Evolutionary conservation across 2,888 invertebrate genomes (phyloP), one percentile per base, ranked within the genome.

Genomic region (Zeuzera pyrina): DNA sequence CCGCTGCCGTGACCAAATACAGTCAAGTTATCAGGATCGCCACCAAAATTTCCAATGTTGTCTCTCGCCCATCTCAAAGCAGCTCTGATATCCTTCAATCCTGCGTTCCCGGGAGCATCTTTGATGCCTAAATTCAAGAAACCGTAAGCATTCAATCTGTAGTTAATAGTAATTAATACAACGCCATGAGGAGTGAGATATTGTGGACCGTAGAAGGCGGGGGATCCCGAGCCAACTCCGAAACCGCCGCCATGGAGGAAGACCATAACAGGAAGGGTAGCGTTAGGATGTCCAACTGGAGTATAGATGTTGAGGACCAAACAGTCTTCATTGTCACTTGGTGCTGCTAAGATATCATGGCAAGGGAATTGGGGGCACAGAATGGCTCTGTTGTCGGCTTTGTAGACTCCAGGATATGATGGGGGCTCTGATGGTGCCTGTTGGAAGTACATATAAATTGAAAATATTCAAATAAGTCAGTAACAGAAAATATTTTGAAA

Each of bases 221-320:
- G 64, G 0, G 74, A 74, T 0, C 79, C 76, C 1, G 76, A 70
- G 0, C 86, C 85, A 0, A 64, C 49, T 0, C 76, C 74, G 23
- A 83, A 86, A 3, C 69, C 81, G 1, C 86, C 86, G 0, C 85
- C 85, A 13, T 86, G 86, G 2, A 86, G 57, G 41, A 61, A 81
- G 0, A 83, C 72, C 64, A 84, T 74, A 1, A 84, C 78, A 0
- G 84, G 84, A 2, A 64, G 36, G 2, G 61, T 53, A 1, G 47
- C 38, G 34, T 70, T 73, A 1, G 30, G 43, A 2, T 45, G 30
- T 5, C 52, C 42, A 3, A 47, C 36, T 2, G 84, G 84, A 0
- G 68, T 59, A 50, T 57, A 83, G 2, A 85, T 52, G 44, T 84
- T 85, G 0, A 85, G 52, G 26, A 74, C 64, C 0, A 85, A 57